Evolutionary conservation across 2,888 invertebrate genomes (phyloP).

Genomic region (Cheilosia variabilis): DNA sequence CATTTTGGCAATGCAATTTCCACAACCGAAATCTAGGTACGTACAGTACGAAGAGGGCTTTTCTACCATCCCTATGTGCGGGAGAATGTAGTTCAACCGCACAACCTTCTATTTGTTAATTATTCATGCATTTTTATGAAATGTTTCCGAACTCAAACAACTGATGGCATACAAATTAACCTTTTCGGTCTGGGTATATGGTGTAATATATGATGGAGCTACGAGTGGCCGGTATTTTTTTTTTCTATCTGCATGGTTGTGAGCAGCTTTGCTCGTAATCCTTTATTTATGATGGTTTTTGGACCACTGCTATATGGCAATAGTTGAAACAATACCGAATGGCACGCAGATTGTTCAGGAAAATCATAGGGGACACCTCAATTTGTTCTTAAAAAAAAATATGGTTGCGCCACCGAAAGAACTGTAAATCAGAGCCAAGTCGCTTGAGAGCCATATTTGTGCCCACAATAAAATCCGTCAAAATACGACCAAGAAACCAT

Average conservation of each 20-base stretch:
- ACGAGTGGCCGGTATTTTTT: constrained; percentile 48
- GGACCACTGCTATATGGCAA: not conserved
- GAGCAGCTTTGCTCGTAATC: constrained; percentile 59
- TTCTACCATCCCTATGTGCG: not conserved
- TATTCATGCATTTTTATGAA: constrained; percentile 75
- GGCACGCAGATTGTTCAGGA: no score
- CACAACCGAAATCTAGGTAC: constrained; percentile 18
- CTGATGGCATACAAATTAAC: constrained; percentile 67
- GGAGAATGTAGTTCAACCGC: constrained; percentile 59
- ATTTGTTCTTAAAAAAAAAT: no score
- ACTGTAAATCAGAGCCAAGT: no score
- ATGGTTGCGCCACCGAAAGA: no score
- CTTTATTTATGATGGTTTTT: constrained; percentile 35
- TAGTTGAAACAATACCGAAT: no score
- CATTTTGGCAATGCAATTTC: constrained; percentile 70
- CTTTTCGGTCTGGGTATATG: constrained; percentile 11
- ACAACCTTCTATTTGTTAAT: constrained; percentile 70
- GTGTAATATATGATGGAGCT: no score
- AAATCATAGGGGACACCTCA: no score
- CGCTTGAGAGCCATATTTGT: no score
- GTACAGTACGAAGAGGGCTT: not conserved
- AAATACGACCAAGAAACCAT: no score
- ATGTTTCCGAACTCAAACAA: constrained; percentile 53
- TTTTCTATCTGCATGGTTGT: constrained; percentile 59
- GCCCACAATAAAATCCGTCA: no score